These are phyloP conservation scores for Nyctereutes procyonoides DNA, from an alignment of 2,113 vertebrate species.

Conservation along the genomic window DNA sequence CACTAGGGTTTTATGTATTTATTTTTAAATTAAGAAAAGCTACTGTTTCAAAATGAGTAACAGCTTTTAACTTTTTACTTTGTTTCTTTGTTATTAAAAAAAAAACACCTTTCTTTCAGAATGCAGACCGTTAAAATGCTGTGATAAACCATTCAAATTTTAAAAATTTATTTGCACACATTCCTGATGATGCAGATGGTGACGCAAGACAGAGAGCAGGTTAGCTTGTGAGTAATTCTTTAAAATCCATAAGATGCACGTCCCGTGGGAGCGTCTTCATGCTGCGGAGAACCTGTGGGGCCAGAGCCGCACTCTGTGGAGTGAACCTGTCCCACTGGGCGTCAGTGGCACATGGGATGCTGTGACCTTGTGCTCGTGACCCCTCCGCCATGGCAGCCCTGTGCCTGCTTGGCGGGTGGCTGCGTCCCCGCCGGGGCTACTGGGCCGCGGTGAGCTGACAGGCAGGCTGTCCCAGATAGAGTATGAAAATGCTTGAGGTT, in stretches of 20 bases:
- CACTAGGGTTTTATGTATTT: neutral
- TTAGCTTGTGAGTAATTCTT: neutral
- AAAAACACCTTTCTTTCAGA: neutral
- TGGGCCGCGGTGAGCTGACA: neutral
- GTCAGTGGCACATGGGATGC: fast-evolving
- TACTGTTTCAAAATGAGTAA: neutral
- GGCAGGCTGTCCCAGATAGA: neutral
- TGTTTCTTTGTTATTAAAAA: neutral
- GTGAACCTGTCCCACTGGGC: fast-evolving
- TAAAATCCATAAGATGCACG: neutral
- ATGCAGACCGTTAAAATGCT: neutral
- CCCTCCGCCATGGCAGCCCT: fast-evolving
- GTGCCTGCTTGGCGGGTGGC: neutral
- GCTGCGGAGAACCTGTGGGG: fast-evolving
- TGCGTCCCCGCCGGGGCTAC: neutral
- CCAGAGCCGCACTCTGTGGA: too few relatives aligned
- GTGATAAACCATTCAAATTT: neutral
- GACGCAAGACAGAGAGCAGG: neutral
- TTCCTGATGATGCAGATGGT: neutral
- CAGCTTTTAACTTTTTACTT: neutral
- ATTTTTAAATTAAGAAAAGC: conserved; percentile 5
- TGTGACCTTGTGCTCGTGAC: neutral
- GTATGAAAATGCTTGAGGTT: neutral
- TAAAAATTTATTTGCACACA: neutral
- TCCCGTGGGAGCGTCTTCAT: neutral